phyloP scores from a whole-genome alignment of 2,113 vertebrate species.

The Glareola pratincola region DNA sequence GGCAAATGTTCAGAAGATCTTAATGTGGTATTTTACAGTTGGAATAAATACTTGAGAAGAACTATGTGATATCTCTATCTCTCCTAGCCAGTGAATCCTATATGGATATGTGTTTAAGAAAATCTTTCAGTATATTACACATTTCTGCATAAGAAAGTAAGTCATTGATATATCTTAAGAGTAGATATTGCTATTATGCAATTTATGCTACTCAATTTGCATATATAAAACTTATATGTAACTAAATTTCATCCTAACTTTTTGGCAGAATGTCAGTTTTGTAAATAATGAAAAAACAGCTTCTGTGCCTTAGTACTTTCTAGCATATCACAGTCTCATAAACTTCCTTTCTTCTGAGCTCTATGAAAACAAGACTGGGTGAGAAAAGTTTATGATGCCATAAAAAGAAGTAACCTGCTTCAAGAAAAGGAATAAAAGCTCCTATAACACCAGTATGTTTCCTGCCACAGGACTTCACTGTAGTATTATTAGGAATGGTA shows the following conservation, averaged over 20 bases:
- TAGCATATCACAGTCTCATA: background rate
- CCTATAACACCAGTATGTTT: background rate
- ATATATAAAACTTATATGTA: background rate
- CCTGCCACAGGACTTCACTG: background rate
- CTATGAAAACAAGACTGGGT: background rate
- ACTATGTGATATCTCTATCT: background rate
- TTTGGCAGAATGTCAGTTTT: background rate
- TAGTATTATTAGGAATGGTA: constrained; percentile 26
- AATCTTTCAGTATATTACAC: background rate
- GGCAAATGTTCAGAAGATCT: background rate
- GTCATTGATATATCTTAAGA: background rate
- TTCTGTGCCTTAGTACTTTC: background rate
- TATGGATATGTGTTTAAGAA: background rate
- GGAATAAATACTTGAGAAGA: background rate
- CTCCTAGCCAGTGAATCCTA: background rate
- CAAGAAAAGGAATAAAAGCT: background rate
- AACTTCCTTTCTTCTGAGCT: background rate
- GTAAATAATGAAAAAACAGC: background rate
- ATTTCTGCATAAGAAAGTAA: background rate
- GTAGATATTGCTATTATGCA: background rate
- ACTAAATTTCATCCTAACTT: background rate
- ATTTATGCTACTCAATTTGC: background rate
- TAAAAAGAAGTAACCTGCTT: background rate
- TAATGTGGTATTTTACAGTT: background rate
- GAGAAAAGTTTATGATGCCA: background rate